These are phyloP conservation scores for Anas georgica DNA, from an alignment of 2,797 vertebrate genomes.

Conservation along the genomic window DNA sequence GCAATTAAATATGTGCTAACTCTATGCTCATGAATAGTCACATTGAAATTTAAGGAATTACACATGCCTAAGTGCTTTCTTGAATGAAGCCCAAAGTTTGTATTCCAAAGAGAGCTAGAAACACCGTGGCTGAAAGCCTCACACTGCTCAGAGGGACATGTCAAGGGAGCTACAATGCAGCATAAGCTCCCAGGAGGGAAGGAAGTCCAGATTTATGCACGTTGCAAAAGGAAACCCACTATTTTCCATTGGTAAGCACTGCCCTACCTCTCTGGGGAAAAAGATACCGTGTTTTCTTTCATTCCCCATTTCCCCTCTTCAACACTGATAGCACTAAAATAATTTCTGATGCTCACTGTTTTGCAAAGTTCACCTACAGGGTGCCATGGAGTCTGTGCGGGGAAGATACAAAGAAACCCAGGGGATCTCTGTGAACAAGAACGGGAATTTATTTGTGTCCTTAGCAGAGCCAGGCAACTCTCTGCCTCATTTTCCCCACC, in stretches of 20 bases:
- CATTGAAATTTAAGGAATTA: slow-evolving; percentile 68
- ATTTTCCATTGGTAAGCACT: not conserved
- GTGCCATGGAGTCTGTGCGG: not conserved
- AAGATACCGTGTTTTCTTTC: not conserved
- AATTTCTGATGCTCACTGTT: not conserved
- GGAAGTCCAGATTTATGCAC: not conserved
- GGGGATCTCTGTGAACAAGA: not conserved
- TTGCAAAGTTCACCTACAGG: not conserved
- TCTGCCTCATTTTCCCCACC: not conserved
- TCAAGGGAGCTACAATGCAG: slow-evolving; percentile 29
- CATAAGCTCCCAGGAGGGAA: not conserved
- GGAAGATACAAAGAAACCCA: not conserved
- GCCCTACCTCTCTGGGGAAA: not conserved
- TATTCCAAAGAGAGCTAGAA: slow-evolving; percentile 50
- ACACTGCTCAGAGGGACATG: not conserved
- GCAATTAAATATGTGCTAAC: slow-evolving; percentile 71
- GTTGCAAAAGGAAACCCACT: not conserved
- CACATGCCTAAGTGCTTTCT: slow-evolving; percentile 71
- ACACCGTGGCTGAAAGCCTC: slow-evolving; percentile 41
- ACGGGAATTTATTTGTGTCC: not conserved
- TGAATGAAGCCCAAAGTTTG: slow-evolving; percentile 66
- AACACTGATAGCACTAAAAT: not conserved
- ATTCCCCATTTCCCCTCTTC: not conserved
- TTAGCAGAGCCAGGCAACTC: not conserved
- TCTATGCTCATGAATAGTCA: slow-evolving; percentile 59